Percentiles rank a stretch among this genome's conserved stretches.
Conservation (phyloP, 2,797 vertebrate species). For the Myripristis jacobus region DNA sequence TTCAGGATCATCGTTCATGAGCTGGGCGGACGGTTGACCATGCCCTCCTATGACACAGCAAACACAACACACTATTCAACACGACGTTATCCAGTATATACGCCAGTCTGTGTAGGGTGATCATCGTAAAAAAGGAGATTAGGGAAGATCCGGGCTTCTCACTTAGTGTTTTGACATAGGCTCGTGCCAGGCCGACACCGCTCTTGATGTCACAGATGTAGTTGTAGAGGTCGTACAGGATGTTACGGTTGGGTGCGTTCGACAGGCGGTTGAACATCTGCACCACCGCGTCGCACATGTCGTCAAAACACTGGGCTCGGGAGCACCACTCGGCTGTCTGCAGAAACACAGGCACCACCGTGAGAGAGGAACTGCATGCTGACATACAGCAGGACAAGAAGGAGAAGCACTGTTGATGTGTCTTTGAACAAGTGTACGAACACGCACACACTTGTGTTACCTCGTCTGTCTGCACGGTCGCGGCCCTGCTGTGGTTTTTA, state of each 20-base stretch:
- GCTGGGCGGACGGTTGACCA: slow-evolving; percentile 89
- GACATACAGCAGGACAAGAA: neutral
- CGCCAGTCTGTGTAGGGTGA: neutral
- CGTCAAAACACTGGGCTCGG: slow-evolving; percentile 90
- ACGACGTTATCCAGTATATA: neutral
- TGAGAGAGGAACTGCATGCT: neutral
- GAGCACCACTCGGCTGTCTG: slow-evolving; percentile 91
- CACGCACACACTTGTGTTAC: slow-evolving; percentile 30
- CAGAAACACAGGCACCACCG: neutral
- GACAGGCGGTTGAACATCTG: slow-evolving; percentile 98
- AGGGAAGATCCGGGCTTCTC: slow-evolving; percentile 3
- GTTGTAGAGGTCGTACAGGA: slow-evolving; percentile 98
- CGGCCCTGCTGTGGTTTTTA: slow-evolving; percentile 86
- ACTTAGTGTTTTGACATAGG: slow-evolving; percentile 87
- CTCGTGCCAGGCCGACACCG: slow-evolving; percentile 94
- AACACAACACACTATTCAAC: slow-evolving; percentile 70
- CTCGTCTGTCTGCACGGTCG: slow-evolving; percentile 59
- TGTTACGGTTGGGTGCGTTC: slow-evolving; percentile 94
- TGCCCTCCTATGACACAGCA: slow-evolving; percentile 91
- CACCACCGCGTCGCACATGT: slow-evolving; percentile 92
- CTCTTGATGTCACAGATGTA: slow-evolving; percentile 99
- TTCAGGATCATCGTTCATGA: slow-evolving; percentile 94
- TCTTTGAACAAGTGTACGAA: neutral
- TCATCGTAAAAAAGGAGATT: neutral
- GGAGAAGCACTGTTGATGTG: neutral